Evolutionary conservation across 2,797 vertebrate species (phyloP).

Genomic region (Sylvilagus floridanus): DNA sequence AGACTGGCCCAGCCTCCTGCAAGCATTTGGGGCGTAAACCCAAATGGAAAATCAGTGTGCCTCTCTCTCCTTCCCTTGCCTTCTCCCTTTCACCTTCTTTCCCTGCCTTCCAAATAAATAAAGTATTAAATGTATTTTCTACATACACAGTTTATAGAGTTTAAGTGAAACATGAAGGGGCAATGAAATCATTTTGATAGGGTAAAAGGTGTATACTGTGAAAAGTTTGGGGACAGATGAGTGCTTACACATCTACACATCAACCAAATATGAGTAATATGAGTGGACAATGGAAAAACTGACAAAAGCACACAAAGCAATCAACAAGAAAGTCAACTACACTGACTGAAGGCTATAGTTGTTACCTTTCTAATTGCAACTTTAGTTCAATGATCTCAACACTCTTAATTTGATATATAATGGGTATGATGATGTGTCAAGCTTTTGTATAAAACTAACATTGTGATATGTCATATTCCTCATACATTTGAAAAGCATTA

Average conservation of each 20-base stretch:
- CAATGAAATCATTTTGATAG: background rate
- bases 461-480: background rate
- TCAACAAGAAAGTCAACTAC: constrained; percentile 3
- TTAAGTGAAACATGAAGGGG: background rate
- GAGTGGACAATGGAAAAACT: background rate
- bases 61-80: too few species aligned
- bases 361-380: constrained; percentile 17
- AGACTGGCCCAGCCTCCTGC: too few species aligned
- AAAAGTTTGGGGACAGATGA: background rate
- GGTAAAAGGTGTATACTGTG: background rate
- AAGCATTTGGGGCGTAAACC: too few species aligned
- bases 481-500: constrained; percentile 6
- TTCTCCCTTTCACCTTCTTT: too few species aligned
- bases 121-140: background rate
- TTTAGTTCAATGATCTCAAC: background rate
- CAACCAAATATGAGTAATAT: constrained; percentile 22
- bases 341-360: background rate
- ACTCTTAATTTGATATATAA: background rate
- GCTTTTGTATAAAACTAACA: background rate
- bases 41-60: too few species aligned
- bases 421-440: background rate
- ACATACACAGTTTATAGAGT: background rate
- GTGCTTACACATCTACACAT: background rate
- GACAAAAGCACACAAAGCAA: background rate
- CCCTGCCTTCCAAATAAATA: too few species aligned